These are phyloP conservation scores for Siderastrea radians DNA, from an alignment of 92 coral and sea anemone species.

Conservation along the genomic window DNA sequence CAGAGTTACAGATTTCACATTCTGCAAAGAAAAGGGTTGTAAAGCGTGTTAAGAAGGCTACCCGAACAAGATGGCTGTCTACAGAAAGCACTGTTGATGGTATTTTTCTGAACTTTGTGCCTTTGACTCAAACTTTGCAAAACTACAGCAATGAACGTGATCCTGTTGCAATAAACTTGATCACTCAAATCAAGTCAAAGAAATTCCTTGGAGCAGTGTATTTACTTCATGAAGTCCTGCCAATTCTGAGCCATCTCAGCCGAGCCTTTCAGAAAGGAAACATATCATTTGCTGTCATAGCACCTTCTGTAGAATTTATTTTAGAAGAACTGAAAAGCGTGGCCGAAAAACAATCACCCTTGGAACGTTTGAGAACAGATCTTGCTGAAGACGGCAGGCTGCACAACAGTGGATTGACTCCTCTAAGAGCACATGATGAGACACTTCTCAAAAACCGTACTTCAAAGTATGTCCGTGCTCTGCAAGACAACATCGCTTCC, in stretches of 20 bases:
- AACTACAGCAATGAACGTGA: slow-evolving; percentile 63
- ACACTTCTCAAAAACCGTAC: slow-evolving; percentile 55
- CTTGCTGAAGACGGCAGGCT: slow-evolving; percentile 72
- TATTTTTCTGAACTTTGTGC: slow-evolving; percentile 75
- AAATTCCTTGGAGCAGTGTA: slow-evolving; percentile 76
- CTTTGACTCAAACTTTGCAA: slow-evolving; percentile 68
- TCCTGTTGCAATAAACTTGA: slow-evolving; percentile 69
- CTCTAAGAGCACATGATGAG: slow-evolving; percentile 54
- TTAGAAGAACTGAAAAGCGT: slow-evolving; percentile 54
- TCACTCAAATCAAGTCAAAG: slow-evolving; percentile 54
- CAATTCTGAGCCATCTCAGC: slow-evolving; percentile 72
- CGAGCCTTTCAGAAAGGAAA: slow-evolving; percentile 73
- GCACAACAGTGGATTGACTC: slow-evolving; percentile 33
- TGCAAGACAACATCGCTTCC: slow-evolving; percentile 33
- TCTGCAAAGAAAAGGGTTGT: slow-evolving; percentile 56
- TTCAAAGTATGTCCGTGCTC: slow-evolving; percentile 41
- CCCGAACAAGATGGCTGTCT: slow-evolving; percentile 76
- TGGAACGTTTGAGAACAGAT: slow-evolving; percentile 56
- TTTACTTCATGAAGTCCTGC: slow-evolving; percentile 67
- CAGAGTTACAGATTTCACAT: slow-evolving; percentile 36
- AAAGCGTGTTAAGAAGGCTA: slow-evolving; percentile 66
- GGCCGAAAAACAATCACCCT: slow-evolving; percentile 46
- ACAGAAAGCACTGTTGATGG: slow-evolving; percentile 70
- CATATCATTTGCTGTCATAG: slow-evolving; percentile 73
- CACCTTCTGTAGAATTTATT: slow-evolving; percentile 66